Evolutionary conservation across 2,113 vertebrate species (phyloP).

Genomic region (Cepphus grylle): DNA sequence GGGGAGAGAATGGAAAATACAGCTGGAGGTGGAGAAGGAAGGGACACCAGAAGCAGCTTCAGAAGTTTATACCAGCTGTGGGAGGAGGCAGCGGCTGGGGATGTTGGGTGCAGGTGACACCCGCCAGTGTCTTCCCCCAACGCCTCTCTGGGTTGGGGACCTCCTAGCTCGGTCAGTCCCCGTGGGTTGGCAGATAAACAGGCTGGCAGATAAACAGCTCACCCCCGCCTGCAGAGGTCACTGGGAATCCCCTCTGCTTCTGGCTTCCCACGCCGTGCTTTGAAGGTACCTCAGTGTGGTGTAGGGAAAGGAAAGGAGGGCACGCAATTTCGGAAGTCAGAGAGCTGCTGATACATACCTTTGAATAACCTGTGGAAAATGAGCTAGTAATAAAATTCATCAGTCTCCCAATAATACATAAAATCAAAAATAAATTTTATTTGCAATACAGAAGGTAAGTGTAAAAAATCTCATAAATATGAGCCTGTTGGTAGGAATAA

Average conservation of each 20-base stretch:
- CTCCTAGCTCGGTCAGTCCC: no score
- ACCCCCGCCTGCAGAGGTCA: fast-evolving
- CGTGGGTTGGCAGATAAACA: fast-evolving
- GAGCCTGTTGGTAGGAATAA: neutral
- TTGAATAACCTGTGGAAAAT: neutral
- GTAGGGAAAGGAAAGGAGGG: neutral
- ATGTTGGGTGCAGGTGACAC: neutral
- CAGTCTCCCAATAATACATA: neutral
- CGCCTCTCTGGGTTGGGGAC: neutral
- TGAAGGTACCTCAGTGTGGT: neutral
- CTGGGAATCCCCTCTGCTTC: neutral
- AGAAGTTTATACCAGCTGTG: neutral
- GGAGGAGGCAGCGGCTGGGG: neutral
- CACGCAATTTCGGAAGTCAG: neutral
- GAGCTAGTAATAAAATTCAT: neutral
- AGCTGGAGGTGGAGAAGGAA: neutral
- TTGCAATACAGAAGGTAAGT: neutral
- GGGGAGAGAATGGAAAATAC: neutral
- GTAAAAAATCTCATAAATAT: neutral
- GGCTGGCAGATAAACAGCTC: no score
- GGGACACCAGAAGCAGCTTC: neutral
- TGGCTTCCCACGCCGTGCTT: neutral
- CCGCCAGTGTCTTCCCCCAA: fast-evolving
- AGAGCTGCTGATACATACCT: neutral
- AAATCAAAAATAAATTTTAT: neutral